Evolutionary conservation across 2,113 vertebrate genomes (phyloP), one percentile per base, ranked within the genome.

Genomic region (Psittacus erithacus): DNA sequence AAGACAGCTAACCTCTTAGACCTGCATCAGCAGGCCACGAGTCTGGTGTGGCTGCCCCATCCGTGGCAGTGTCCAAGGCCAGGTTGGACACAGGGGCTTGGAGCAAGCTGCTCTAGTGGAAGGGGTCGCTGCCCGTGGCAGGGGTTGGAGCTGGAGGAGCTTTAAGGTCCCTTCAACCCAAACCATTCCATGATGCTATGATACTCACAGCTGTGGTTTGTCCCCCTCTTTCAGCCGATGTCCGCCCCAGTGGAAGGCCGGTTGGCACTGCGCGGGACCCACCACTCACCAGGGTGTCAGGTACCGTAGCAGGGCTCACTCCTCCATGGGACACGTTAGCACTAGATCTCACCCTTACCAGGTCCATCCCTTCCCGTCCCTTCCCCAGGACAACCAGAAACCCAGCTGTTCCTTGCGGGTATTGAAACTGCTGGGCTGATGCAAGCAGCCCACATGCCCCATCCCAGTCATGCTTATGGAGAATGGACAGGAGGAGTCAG

Each of bases 201-300:
- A 15, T 59, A 13, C 0, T 77, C 3, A 94, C 24, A 0, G 24
- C 16, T 4, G 17, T 25, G 35, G 7, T 82, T 49, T 17, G 11
- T 25, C 33, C 55, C 29, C 63, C 89, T 68, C 96, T 91, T 97
- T 17, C 93, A 99, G 99, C 99, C 73, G 99, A 99, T 18, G 97
- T 98, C 96, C 98, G 99, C 28, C 99, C 99, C 63, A 99, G 99
- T 24, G 99, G 99, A 38, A 98, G 98, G 59, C 99, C 99, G 2
- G 97, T 98, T 63, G 99, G 98, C 90, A 98, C 99, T 2, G 98
- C 98, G 10, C 98, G 99, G 85, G 99, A 99, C 82, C 98, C 98
- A 0, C 99, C 98, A 1, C 98, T 98, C 67, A 97, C 98, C 75
- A 99, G 98, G 91, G 85, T 97, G 74, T 98, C 99, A 90, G 99